Base-by-base conservation (phyloP, 2,113 vertebrate genomes). In the Pao palembangensis region DNA sequence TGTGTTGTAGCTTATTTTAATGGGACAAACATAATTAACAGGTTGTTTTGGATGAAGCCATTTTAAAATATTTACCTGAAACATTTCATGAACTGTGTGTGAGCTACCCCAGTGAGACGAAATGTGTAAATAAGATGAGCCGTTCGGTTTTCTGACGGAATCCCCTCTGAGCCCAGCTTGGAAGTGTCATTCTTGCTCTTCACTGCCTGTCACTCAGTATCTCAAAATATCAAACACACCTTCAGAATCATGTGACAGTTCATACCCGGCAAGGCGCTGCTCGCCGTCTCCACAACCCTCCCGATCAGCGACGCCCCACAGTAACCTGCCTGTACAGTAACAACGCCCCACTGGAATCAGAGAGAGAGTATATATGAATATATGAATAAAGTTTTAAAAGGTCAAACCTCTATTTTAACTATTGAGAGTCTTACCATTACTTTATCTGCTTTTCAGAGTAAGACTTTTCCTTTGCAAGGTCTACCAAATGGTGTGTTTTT, bases 351-450 rank as follows among this genome's bases (percentile, higher is more conserved):
- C 70, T 73, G 72, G 78, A 85, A 85, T 84, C 68, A 87, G 79
- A 38, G 44, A 90, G 73, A 91, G 82, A 70, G 70, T 87, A 87
- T 88, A 89, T 89, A 90, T 84, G 85, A 81, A 84, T 89, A 85
- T 88, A 91, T 90, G 83, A 88, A 88, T 87, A 88, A 79, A 88
- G 74, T 85, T 83, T 88, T 68, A 84, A 88, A 85, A 76, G 75
- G 78, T 80, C 80, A 82, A 82, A 82, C 77, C 73, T 89, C 81
- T 91, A 90, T 91, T 91, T 90, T 88, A 88, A 88, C 85, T 89
- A 88, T 87, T 75, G 79, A 81, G 78, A 80, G 76, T 84, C 79
- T 87, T 85, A 77, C 72, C 60, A 44, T 75, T 69, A 85, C 76
- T 81, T 79, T 87, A 80, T 84, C 79, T 88, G 86, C 86, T 91